These are phyloP conservation scores for Puffinus mauretanicus DNA, from an alignment of 2,113 vertebrate genomes.

Conservation along the genomic window DNA sequence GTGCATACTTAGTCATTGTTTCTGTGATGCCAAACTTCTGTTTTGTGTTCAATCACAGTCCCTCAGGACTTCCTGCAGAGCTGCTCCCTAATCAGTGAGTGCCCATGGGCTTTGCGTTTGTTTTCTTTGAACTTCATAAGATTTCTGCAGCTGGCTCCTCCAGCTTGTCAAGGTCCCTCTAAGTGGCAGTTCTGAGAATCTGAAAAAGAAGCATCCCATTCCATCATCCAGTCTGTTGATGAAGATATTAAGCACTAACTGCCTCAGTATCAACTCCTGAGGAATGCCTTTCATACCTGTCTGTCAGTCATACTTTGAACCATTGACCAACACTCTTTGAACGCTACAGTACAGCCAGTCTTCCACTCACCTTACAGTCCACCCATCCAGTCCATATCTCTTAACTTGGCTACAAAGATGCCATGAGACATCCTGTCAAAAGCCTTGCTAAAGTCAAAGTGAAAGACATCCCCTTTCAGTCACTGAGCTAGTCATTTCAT, in stretches of 20 bases:
- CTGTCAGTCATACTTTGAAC: neutral
- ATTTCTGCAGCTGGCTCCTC: neutral
- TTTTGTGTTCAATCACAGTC: neutral
- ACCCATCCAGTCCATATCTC: neutral
- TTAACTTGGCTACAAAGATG: neutral
- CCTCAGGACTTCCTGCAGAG: neutral
- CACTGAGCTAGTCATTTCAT: neutral
- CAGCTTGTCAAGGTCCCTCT: neutral
- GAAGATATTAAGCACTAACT: neutral
- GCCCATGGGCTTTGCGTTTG: neutral
- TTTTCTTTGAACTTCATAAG: neutral
- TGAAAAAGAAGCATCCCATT: neutral
- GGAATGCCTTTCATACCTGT: neutral
- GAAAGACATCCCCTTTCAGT: neutral
- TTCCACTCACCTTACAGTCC: neutral
- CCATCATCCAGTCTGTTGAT: neutral
- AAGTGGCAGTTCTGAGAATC: neutral
- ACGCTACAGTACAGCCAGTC: neutral
- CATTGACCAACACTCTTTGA: neutral
- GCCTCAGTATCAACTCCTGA: neutral
- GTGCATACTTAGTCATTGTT: accelerated
- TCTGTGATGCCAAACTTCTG: neutral
- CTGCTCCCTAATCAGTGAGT: neutral
- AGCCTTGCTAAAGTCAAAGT: neutral
- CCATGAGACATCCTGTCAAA: neutral